Conservation (phyloP, 2,113 vertebrate species). For the Grammomys dolichurus region DNA sequence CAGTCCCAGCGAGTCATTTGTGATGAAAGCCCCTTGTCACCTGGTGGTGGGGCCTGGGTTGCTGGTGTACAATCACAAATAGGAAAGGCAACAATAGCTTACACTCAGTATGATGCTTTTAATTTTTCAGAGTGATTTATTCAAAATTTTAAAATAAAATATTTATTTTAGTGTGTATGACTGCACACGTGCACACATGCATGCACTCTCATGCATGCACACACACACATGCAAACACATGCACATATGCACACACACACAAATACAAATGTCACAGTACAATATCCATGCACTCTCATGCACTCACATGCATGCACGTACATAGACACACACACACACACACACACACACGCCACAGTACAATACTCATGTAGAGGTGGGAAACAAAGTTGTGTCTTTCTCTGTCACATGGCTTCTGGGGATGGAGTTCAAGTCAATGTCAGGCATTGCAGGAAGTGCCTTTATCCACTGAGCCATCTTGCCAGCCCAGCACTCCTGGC, state of each 20-base stretch:
- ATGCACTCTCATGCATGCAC: no score
- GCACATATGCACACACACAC: no score
- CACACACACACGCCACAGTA: not conserved
- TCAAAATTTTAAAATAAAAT: not conserved
- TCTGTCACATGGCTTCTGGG: not conserved
- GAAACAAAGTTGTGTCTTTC: not conserved
- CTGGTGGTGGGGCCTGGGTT: not conserved
- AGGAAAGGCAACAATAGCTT: not conserved
- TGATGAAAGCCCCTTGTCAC: slow-evolving; percentile 15
- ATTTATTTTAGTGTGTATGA: not conserved
- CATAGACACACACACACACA: no score
- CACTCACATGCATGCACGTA: not conserved
- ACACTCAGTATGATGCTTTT: not conserved
- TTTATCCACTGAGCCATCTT: not conserved
- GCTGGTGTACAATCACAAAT: not conserved
- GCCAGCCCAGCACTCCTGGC: not conserved
- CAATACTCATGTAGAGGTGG: no score
- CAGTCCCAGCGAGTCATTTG: slow-evolving; percentile 60
- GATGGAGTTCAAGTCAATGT: not conserved
- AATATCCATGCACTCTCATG: no score
- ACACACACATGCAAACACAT: no score
- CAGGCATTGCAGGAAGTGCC: no score
- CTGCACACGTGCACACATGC: not conserved
- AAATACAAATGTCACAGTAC: no score
- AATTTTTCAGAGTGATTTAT: slow-evolving; percentile 67